Conservation (phyloP, 1,140 invertebrate species). For the Apis dorsata region DNA sequence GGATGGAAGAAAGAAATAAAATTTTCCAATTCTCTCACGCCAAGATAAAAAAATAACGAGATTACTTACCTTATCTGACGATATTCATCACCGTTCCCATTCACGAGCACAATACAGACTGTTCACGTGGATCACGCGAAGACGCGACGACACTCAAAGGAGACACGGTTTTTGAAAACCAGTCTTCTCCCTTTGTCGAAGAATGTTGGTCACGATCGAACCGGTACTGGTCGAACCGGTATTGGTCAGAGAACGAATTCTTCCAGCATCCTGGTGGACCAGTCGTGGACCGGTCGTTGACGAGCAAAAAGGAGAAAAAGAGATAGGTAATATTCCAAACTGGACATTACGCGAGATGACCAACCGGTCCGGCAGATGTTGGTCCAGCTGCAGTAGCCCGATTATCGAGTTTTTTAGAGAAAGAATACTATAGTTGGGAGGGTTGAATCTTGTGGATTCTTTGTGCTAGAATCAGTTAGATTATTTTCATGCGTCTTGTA, state of each 20-base stretch:
- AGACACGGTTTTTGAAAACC: constrained; percentile 68
- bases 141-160: constrained; percentile 34
- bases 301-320: constrained; percentile 22
- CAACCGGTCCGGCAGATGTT: constrained; percentile 78
- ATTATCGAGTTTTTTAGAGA: constrained; percentile 37
- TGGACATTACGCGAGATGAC: constrained; percentile 76
- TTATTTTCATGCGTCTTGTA: background rate
- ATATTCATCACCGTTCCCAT: background rate
- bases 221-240: constrained; percentile 72
- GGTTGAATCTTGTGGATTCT: background rate
- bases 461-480: background rate
- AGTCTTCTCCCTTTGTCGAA: constrained; percentile 65
- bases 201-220: constrained; percentile 63
- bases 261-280: constrained; percentile 78
- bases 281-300: constrained; percentile 69
- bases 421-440: constrained; percentile 2
- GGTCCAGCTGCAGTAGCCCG: constrained; percentile 73
- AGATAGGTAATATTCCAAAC: constrained; percentile 52
- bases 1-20: background rate
- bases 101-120: constrained; percentile 47
- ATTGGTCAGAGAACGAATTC: constrained; percentile 71
- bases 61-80: background rate
- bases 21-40: background rate
- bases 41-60: background rate
- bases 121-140: constrained; percentile 52